Evolutionary conservation across 1,140 invertebrate genomes (phyloP).

Genomic region (Semibalanus balanoides): DNA sequence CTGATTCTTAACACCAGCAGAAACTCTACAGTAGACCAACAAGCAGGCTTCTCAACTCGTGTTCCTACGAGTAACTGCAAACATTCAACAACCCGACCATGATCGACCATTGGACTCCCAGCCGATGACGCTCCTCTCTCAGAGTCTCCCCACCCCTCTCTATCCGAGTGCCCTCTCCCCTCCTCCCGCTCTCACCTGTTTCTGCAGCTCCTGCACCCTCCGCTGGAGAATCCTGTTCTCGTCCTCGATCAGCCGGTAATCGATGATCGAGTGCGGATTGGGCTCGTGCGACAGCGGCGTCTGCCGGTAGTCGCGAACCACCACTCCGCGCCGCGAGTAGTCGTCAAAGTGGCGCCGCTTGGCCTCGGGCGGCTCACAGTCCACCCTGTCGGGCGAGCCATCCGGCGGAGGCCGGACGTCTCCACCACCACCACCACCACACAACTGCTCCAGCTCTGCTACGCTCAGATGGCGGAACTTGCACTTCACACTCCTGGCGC

Average conservation of each 20-base stretch:
- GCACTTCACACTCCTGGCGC: constrained; percentile 38
- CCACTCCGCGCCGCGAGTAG: background rate
- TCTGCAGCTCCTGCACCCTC: background rate
- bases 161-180: no score
- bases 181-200: background rate
- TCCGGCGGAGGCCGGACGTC: background rate
- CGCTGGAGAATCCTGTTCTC: background rate
- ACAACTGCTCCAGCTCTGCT: constrained; percentile 22
- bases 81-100: no score
- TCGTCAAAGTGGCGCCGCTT: constrained; percentile 3
- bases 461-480: constrained; percentile 39
- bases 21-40: no score
- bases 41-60: no score
- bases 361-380: background rate
- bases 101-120: no score
- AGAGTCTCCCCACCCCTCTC: no score
- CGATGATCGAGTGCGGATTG: background rate
- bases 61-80: no score
- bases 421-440: background rate
- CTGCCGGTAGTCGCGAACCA: background rate
- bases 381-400: background rate
- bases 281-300: background rate
- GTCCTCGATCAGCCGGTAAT: constrained; percentile 1
- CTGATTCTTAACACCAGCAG: no score
- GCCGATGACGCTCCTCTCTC: no score